phyloP scores from a whole-genome alignment of 1,140 invertebrate species.

The Drosophila murphyi region DNA sequence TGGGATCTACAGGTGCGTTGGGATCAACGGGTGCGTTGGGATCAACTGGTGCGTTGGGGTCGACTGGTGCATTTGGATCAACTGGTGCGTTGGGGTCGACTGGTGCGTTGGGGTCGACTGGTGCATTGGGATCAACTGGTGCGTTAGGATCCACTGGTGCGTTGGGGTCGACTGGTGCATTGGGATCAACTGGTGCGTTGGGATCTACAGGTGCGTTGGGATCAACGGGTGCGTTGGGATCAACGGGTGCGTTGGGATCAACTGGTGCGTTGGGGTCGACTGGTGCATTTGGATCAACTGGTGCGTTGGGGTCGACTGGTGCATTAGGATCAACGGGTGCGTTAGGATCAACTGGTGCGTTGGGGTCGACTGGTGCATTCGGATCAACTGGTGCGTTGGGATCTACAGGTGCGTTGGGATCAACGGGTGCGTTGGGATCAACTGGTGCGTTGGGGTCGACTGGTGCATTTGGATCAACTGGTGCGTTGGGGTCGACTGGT shows the following conservation, averaged over 20 bases:
- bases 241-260: too few species aligned
- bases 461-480: neutral
- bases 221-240: conserved; percentile 3
- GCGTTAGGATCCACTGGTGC: conserved; percentile 26
- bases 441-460: conserved; percentile 17
- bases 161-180: conserved; percentile 23
- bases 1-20: conserved; percentile 12
- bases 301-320: conserved; percentile 10
- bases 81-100: too few species aligned
- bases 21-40: conserved; percentile 27
- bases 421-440: conserved; percentile 3
- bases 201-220: conserved; percentile 20
- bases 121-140: conserved; percentile 10
- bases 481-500: neutral
- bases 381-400: conserved; percentile 14
- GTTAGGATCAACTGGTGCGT: neutral
- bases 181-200: conserved; percentile 19
- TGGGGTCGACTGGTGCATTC: conserved; percentile 7
- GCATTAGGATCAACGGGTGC: neutral
- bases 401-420: conserved; percentile 6
- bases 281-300: conserved; percentile 10
- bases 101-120: conserved; percentile 17
- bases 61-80: too few species aligned
- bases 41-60: conserved; percentile 24
- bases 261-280: conserved; percentile 6